Percentiles rank a stretch among this genome's conserved stretches.
phyloP scores from a whole-genome alignment of 2,888 invertebrate genomes.

The Chromoteleia sp. region DNA sequence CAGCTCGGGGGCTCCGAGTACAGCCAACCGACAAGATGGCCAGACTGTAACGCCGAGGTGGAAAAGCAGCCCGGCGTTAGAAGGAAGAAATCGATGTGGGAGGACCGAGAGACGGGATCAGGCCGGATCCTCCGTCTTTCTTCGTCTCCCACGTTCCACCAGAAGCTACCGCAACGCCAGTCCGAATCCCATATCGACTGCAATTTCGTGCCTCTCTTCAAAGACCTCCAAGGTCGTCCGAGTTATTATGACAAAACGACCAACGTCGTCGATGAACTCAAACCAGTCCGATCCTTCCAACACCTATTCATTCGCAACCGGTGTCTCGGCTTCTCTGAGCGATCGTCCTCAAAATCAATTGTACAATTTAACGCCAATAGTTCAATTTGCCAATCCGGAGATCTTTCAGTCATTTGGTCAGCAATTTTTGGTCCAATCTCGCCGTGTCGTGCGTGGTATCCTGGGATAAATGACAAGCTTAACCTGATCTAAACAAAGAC shows the following conservation, averaged over 20 bases:
- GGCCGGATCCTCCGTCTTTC: slow-evolving; percentile 52
- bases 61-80: slow-evolving; percentile 54
- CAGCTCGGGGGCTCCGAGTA: slow-evolving; percentile 45
- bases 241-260: slow-evolving; percentile 67
- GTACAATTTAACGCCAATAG: background rate
- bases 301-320: slow-evolving; percentile 41
- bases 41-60: slow-evolving; percentile 56
- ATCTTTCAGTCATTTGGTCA: too few species aligned
- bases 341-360: slow-evolving; percentile 22
- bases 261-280: slow-evolving; percentile 36
- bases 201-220: slow-evolving; percentile 54
- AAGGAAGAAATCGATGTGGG: slow-evolving; percentile 67
- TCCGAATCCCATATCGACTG: slow-evolving; percentile 56
- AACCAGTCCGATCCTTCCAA: slow-evolving; percentile 58
- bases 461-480: too few species aligned
- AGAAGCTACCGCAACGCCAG: slow-evolving; percentile 39
- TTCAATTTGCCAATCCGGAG: background rate
- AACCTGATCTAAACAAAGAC: too few species aligned
- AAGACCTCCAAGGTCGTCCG: slow-evolving; percentile 63
- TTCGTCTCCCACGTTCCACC: slow-evolving; percentile 42
- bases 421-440: too few species aligned
- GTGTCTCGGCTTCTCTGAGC: slow-evolving; percentile 9
- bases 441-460: too few species aligned
- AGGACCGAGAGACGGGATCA: slow-evolving; percentile 57
- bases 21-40: slow-evolving; percentile 53